Base-by-base conservation (phyloP, 2,797 vertebrate species). In the Valencia hispanica region DNA sequence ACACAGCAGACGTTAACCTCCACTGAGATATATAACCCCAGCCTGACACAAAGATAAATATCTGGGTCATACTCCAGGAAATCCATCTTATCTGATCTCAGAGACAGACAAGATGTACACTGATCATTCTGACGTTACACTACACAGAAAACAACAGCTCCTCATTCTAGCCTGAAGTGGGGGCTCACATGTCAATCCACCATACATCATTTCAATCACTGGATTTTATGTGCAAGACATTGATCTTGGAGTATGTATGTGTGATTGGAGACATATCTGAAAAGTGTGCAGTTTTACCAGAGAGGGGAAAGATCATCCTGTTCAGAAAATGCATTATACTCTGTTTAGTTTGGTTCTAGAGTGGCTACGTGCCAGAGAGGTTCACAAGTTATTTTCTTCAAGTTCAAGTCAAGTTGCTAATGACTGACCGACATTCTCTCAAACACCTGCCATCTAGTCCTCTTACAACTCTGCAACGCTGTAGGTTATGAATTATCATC, bases 21-120 rank as follows among this genome's bases (percentile, higher is more conserved):
- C 79, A 43, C 83, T 53, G 5, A 18, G 82, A 87, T 74, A 45
- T 79, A 88, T 85, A 88, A 89, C 87, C 91, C 86, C 81, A 25
- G 39, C 51, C 78, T 74, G 86, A 85, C 89, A 85, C 84, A 9
- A 0, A 78, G 90, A 89, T 91, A 87, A 91, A 86, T 88, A 93
- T 92, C 90, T 88, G 85, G 90, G 87, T 88, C 87, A 86, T 75
- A 81, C 81, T 86, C 71, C 79, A 80, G 83, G 83, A 85, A 79
- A 88, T 85, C 83, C 72, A 85, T 89, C 86, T 89, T 73, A 87
- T 88, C 88, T 84, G 85, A 91, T 88, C 79, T 27, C 71, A 0
- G 70, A 79, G 79, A 85, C 84, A 79, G 86, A 87, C 88, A 80
- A 83, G 87, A 84, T 79, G n/a, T 74, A 78, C 71, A 68, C 78